Conservation (phyloP, 2,113 vertebrate genomes). For the Coptodon rendalli region DNA sequence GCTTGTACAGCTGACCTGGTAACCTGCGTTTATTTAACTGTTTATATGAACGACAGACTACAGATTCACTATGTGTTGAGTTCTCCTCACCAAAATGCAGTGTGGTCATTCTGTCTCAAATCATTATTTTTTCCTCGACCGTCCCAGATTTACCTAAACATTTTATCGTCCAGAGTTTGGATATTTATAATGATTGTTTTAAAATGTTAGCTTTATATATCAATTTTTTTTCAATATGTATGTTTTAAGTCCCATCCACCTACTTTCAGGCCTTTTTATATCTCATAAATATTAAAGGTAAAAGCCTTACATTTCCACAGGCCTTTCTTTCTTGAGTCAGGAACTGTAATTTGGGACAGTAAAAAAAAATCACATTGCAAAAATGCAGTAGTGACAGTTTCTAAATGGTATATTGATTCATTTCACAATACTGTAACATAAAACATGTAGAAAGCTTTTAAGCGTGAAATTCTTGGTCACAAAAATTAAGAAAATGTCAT, state of each 20-base stretch:
- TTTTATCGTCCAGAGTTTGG: neutral
- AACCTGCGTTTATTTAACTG: neutral
- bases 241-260: neutral
- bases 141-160: neutral
- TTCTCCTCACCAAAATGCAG: neutral
- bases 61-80: neutral
- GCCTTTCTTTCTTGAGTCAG: neutral
- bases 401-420: neutral
- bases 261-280: neutral
- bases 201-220: neutral
- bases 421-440: neutral
- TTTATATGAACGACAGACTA: neutral
- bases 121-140: neutral
- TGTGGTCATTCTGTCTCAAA: neutral
- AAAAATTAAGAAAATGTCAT: neutral
- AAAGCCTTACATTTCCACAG: neutral
- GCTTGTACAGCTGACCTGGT: neutral
- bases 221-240: neutral
- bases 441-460: neutral
- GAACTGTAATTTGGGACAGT: neutral
- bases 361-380: neutral
- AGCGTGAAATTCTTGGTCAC: neutral
- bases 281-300: neutral
- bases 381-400: neutral
- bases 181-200: neutral